These are phyloP conservation scores for Gnathonemus longibarbis DNA, from an alignment of 2,113 vertebrate species.

Conservation along the genomic window DNA sequence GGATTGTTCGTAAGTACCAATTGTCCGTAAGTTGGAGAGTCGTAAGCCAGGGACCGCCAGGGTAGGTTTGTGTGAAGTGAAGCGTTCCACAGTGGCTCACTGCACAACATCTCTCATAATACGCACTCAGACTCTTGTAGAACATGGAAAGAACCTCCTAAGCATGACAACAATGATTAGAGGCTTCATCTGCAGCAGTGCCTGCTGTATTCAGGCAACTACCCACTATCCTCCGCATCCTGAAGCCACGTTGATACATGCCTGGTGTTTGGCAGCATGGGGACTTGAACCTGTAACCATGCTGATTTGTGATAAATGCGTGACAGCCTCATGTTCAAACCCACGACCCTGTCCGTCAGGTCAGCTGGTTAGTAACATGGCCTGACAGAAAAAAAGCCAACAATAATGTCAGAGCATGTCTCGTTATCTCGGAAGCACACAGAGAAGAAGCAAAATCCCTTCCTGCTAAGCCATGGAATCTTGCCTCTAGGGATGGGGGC, in stretches of 20 bases:
- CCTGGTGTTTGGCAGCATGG: neutral
- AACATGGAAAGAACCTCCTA: neutral
- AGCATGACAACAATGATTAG: neutral
- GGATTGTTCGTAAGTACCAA: neutral
- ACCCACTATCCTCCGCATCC: neutral
- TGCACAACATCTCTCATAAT: neutral
- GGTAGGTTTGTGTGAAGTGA: neutral
- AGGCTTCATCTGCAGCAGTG: neutral
- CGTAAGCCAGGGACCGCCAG: neutral
- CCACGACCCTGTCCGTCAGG: neutral
- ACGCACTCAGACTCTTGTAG: neutral
- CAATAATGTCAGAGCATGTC: neutral
- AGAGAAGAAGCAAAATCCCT: constrained; percentile 11
- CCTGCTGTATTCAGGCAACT: neutral
- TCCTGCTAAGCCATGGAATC: constrained; percentile 11
- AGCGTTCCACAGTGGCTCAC: neutral
- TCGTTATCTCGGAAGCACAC: constrained; percentile 18
- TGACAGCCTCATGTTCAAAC: neutral
- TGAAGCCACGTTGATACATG: neutral
- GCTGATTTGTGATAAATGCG: neutral
- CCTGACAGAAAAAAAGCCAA: neutral
- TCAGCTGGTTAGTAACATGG: neutral
- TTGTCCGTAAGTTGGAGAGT: neutral
- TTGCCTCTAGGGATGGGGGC: constrained; percentile 8
- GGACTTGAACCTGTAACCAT: neutral